A percentile compares a stretch with the other conserved stretches of the same genome.
phyloP scores from a whole-genome alignment of 2,113 vertebrate species.

The Echinops telfairi region DNA sequence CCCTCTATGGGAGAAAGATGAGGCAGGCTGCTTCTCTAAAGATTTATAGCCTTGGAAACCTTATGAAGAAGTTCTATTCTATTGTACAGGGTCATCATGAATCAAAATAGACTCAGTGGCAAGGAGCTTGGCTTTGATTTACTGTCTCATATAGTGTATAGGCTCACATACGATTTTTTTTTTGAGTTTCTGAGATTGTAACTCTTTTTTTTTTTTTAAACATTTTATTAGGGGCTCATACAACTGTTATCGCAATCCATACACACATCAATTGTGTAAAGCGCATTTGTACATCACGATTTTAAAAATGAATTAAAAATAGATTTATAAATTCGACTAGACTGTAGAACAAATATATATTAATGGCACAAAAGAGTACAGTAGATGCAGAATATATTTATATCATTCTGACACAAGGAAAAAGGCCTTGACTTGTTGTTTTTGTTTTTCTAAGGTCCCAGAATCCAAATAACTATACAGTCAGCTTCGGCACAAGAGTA shows the following conservation, averaged over 20 bases:
- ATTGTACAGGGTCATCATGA: background rate
- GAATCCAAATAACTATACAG: constrained; percentile 85
- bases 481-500: constrained; percentile 87
- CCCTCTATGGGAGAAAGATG: background rate
- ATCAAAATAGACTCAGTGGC: background rate
- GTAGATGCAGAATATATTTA: background rate
- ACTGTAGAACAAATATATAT: background rate
- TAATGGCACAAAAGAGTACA: background rate
- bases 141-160: background rate
- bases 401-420: constrained; percentile 51
- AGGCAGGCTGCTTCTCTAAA: background rate
- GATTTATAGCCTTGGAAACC: background rate
- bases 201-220: too few relatives aligned
- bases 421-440: constrained; percentile 30
- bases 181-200: too few relatives aligned
- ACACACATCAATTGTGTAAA: too few relatives aligned
- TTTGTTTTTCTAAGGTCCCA: constrained; percentile 71
- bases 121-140: background rate
- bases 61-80: background rate
- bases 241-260: too few relatives aligned
- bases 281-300: too few relatives aligned
- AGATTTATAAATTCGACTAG: background rate
- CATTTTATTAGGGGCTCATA: too few relatives aligned
- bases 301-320: constrained; percentile 47
- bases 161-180: background rate